Conservation (phyloP, 1,140 invertebrate species). For the Caenorhabditis tropicalis region DNA sequence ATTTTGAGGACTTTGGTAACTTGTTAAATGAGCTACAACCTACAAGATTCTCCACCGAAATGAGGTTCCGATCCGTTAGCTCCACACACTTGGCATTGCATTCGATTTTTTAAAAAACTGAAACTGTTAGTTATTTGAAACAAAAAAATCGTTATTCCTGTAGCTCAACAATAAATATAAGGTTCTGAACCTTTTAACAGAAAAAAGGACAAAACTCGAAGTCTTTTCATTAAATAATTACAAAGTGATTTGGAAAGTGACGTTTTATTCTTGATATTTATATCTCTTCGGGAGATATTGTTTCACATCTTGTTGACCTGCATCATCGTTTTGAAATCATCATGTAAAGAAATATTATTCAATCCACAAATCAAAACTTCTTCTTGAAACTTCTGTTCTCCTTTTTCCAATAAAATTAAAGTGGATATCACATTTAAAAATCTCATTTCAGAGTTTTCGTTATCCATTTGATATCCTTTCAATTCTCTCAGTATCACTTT, state of each 20-base stretch:
- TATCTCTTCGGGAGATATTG: too few species aligned
- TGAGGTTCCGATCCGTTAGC: background rate
- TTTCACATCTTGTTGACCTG: background rate
- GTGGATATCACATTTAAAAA: background rate
- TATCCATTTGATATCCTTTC: background rate
- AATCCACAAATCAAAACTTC: background rate
- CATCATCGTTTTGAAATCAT: background rate
- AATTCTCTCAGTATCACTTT: background rate
- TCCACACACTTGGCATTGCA: slow-evolving; percentile 11
- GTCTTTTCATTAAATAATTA: too few species aligned
- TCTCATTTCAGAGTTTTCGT: background rate
- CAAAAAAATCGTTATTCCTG: too few species aligned
- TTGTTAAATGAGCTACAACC: background rate
- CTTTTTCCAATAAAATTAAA: background rate
- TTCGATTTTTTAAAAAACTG: background rate
- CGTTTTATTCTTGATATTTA: too few species aligned
- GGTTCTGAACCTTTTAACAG: too few species aligned
- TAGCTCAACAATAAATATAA: too few species aligned
- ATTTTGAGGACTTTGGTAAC: background rate
- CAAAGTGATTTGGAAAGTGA: too few species aligned
- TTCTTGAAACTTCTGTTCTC: background rate
- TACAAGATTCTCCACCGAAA: background rate
- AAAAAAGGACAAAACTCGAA: too few species aligned
- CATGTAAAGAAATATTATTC: background rate
- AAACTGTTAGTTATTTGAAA: background rate